Evolutionary conservation across 2,113 vertebrate species (phyloP).

Genomic region (Silurus meridionalis): DNA sequence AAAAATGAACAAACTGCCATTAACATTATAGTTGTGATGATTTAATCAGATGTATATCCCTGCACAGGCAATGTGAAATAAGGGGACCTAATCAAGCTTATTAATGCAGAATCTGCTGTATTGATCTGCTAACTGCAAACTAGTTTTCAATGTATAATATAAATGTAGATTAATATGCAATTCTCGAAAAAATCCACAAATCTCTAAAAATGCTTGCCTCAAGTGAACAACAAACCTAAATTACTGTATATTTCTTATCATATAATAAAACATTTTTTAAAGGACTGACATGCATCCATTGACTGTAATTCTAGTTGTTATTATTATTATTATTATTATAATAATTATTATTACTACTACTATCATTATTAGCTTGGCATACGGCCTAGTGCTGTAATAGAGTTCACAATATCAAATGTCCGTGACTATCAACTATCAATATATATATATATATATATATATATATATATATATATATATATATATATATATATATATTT

Average conservation of each 20-base stretch:
- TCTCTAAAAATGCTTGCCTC: background rate
- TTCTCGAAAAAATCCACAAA: background rate
- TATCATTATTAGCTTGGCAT: background rate
- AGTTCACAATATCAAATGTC: background rate
- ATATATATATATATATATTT: too few species aligned
- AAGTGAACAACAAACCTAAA: background rate
- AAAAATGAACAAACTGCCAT: background rate
- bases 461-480: too few species aligned
- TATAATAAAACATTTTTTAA: background rate
- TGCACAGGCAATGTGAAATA: background rate
- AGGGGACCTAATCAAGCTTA: background rate
- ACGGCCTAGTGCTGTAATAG: background rate
- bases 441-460: too few species aligned
- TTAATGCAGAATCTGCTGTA: conserved; percentile 21
- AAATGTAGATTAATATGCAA: background rate
- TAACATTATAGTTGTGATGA: background rate
- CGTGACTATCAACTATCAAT: too few species aligned
- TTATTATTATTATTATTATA: background rate
- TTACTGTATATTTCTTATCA: background rate
- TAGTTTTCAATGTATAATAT: too few species aligned
- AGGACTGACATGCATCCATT: background rate
- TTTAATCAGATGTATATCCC: background rate
- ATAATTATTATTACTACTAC: background rate
- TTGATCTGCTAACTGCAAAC: background rate
- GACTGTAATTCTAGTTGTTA: background rate